Evolutionary conservation across 2,797 vertebrate genomes (phyloP), one percentile per base, ranked within the genome.

Genomic region (Rhadinocentrus ornatus): DNA sequence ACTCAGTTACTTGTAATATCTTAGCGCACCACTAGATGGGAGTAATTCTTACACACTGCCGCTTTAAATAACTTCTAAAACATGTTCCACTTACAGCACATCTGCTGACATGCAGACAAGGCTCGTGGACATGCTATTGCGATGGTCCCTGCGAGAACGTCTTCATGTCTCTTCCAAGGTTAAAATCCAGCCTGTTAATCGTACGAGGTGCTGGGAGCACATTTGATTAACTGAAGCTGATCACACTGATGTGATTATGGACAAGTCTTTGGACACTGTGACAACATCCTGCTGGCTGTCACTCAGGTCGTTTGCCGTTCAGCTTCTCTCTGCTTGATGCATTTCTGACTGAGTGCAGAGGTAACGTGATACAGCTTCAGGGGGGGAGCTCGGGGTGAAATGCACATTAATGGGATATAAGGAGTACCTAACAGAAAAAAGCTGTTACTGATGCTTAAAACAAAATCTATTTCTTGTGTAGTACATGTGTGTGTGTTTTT

Each of bases 221-320:
- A 31, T 74, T 69, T 76, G 69, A 82, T 73, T 60, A 73, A 57
- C 56, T 55, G 53, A 22, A 71, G 58, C 68, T n/a, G 66, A 69
- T 73, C 78, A 31, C 50, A 22, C 63, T 76, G 69, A 81, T 74
- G 62, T 56, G 70, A 77, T 87, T 78, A 83, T 68, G 35, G 48
- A 41, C 31, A 57, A 57, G 65, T 29, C 59, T 81, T 78, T 78
- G 83, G 69, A 83, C 76, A 71, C n/a, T 64, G 61, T 41, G 75
- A 39, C 29, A 6, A 35, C 50, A 32, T 59, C 37, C 62, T 22
- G 66, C 74, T 53, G 67, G 54, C 78, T 68, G 26, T 62, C 80
- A 35, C 48, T 59, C 10, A n/a, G 61, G 13, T 3, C 37, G 20
- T 10, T 6, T n/a, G 20, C 58, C 62, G 58, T 35, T 71, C 58